A percentile compares a stretch with the other conserved stretches of the same genome.
Evolutionary conservation across 2,797 vertebrate species (phyloP).

Genomic region (Oceanodroma leucorhoa): DNA sequence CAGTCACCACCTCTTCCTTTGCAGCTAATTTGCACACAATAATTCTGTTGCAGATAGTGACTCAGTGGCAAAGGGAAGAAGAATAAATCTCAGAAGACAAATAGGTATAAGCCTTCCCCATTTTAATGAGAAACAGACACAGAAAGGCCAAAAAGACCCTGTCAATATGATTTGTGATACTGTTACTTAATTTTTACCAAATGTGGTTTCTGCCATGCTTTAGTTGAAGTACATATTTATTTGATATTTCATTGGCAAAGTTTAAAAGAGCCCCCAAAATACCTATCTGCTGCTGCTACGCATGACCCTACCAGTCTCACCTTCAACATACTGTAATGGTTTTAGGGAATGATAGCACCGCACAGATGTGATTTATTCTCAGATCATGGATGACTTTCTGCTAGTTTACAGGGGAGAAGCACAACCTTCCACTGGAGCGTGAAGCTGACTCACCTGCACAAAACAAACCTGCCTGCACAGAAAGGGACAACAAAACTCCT

Average conservation of each 20-base stretch:
- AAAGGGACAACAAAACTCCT: background rate
- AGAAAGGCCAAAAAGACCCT: conserved; percentile 44
- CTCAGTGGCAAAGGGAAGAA: background rate
- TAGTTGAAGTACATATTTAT: conserved; percentile 29
- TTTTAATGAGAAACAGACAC: conserved; percentile 56
- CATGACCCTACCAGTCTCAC: background rate
- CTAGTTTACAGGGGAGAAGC: background rate
- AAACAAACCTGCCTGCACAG: background rate
- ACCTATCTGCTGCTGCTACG: background rate
- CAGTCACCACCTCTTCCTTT: background rate
- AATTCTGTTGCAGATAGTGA: conserved; percentile 8
- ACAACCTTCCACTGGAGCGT: background rate
- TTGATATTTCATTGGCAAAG: conserved; percentile 45
- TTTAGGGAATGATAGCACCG: background rate
- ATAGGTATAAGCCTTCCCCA: conserved; percentile 17
- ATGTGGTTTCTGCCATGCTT: conserved; percentile 39
- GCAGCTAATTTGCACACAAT: conserved; percentile 32
- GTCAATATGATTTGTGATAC: conserved; percentile 55
- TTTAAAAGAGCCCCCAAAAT: conserved; percentile 35
- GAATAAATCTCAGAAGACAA: conserved; percentile 45
- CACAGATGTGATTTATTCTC: conserved; percentile 10
- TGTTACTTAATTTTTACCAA: conserved; percentile 57
- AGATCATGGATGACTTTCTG: background rate
- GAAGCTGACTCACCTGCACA: background rate
- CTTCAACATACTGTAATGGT: background rate